Evolutionary conservation across 64 coral and sea anemone species (phyloP), one percentile per base, ranked within the genome.

Genomic region (Acropora tenuis): DNA sequence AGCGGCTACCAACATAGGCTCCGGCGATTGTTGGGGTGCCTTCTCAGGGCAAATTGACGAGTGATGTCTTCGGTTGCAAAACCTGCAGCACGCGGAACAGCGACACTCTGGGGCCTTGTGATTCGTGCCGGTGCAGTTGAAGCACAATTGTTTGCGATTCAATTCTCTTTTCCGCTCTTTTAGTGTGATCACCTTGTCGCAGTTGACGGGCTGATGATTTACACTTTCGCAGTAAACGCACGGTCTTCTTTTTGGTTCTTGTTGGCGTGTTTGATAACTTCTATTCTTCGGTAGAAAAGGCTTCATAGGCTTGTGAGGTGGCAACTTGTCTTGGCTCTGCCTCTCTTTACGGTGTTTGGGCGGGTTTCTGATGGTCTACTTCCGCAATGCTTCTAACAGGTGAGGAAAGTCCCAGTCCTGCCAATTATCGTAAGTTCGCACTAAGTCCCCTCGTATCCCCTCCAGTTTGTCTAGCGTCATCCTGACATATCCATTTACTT

Each of bases 401-500:
- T 83, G 80, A 18, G 15, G 57, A 60, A 67, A 66, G 10, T 66
- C 59, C 80, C 80, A 83, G 8, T 83, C 80, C 48, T 90, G 88
- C 93, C 76, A 87, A 20, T 87, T 47, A n/a, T 94, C 81, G 55
- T 94, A 81, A 46, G 78, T 49, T 49, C 66, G 12, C 12, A 90
- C 75, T 0, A 90, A 47, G 15, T 90, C 82, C 5, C 75, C 93
- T 60, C 93, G 69, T 42, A 90, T 90, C 1, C 81, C 82, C 18
- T 77, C 80, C 3, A 87, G 12, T 79, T 94, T 94, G 5, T 94
- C 82, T 57, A 94, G 63, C 12, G 81, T 94, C 49, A 68, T 66
- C 43, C 82, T 79, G 5, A 87, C 59, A 80, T 80, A 89, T 3
- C 90, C 83, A 17, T 87, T 79, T 40, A 92, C 84, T 19, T 92